Conservation (phyloP, 2,113 vertebrate genomes). For the Fregetta grallaria region DNA sequence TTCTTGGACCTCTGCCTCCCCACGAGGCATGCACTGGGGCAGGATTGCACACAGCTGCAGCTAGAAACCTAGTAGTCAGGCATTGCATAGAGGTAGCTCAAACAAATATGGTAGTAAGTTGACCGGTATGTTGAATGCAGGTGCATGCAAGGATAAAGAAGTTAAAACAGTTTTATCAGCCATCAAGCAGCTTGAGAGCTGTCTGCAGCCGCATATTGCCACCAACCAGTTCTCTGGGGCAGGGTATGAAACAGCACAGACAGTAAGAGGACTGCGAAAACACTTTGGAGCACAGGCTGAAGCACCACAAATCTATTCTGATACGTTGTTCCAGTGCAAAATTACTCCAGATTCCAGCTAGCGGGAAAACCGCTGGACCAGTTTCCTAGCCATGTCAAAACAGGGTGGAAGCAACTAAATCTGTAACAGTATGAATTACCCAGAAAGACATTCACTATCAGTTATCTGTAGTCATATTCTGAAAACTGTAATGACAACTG, state of each 20-base stretch:
- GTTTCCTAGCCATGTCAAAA: not conserved
- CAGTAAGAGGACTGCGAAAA: not conserved
- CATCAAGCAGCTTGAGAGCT: not conserved
- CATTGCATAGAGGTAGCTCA: not conserved
- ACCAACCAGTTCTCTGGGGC: not conserved
- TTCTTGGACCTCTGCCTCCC: conserved; percentile 26
- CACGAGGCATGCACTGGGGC: not conserved
- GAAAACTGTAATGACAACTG: not conserved
- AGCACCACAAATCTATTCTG: not conserved
- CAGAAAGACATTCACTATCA: not conserved
- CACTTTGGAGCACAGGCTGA: not conserved
- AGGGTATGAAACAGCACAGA: not conserved
- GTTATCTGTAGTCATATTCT: not conserved
- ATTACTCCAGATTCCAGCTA: not conserved
- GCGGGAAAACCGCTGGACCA: not conserved
- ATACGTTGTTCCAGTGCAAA: not conserved
- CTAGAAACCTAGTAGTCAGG: not conserved
- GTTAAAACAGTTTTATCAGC: not conserved
- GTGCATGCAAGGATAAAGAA: not conserved
- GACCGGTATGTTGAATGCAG: not conserved
- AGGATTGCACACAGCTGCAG: not conserved
- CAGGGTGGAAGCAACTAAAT: not conserved
- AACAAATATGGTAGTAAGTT: not conserved
- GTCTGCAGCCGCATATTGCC: not conserved
- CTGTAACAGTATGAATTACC: not conserved